These are phyloP conservation scores for Lateolabrax maculatus DNA, from an alignment of 2,797 vertebrate species.

Conservation along the genomic window DNA sequence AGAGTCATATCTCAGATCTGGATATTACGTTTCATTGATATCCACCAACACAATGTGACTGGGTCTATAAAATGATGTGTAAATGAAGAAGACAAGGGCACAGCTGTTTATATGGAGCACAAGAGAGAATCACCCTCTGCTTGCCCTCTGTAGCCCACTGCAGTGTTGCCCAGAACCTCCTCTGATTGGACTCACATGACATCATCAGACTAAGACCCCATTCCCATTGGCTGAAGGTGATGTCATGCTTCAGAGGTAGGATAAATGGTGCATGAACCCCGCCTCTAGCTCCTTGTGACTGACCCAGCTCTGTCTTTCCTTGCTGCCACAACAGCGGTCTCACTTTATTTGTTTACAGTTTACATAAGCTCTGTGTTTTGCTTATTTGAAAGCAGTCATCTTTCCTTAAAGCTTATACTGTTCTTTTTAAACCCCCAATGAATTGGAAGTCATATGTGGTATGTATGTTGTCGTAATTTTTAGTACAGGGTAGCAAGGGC, in stretches of 20 bases:
- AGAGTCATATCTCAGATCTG: background rate
- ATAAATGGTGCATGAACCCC: constrained; percentile 59
- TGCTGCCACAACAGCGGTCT: constrained; percentile 34
- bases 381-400: background rate
- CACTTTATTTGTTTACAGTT: constrained; percentile 62
- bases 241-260: constrained; percentile 75
- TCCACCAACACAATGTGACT: constrained; percentile 46
- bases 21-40: constrained; percentile 6
- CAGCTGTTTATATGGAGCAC: constrained; percentile 72
- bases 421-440: background rate
- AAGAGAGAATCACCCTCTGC: constrained; percentile 64
- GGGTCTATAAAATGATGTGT: constrained; percentile 66
- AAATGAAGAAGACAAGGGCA: constrained; percentile 71
- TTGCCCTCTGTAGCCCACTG: constrained; percentile 70
- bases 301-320: constrained; percentile 44
- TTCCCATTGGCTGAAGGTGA: constrained; percentile 81
- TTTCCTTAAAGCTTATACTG: background rate
- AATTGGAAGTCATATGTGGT: background rate
- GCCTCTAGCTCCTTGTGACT: constrained; percentile 66
- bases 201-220: constrained; percentile 76
- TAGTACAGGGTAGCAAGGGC: background rate
- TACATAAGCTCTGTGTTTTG: constrained; percentile 27
- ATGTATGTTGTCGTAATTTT: background rate
- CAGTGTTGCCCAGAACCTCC: constrained; percentile 63
- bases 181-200: constrained; percentile 83